Percentiles rank a stretch among this genome's conserved stretches.
Evolutionary conservation across 2,113 vertebrate genomes (phyloP).

Genomic region (Monopterus albus): DNA sequence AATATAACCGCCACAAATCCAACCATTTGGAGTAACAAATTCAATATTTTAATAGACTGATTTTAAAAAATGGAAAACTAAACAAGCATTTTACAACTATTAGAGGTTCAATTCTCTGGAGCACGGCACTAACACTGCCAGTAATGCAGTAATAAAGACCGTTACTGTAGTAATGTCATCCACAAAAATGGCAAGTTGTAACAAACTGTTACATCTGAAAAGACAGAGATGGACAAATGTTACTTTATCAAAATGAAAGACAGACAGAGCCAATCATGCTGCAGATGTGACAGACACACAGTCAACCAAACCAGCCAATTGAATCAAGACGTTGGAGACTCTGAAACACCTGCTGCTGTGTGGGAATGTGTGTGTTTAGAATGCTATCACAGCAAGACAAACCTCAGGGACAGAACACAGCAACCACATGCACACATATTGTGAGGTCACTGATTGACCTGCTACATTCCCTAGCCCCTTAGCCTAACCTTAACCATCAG

Average conservation of each 20-base stretch:
- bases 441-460: background rate
- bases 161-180: background rate
- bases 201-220: background rate
- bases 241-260: background rate
- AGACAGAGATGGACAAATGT: too few species aligned
- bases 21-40: too few species aligned
- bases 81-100: too few species aligned
- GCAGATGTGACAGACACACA: background rate
- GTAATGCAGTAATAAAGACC: background rate
- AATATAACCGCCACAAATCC: too few species aligned
- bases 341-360: slow-evolving; percentile 29
- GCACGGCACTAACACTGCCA: background rate
- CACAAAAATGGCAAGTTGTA: background rate
- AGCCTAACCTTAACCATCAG: too few species aligned
- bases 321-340: background rate
- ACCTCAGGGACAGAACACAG: slow-evolving; percentile 32
- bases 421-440: background rate
- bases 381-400: slow-evolving; percentile 33
- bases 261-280: slow-evolving; percentile 20
- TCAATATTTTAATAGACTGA: too few species aligned
- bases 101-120: background rate
- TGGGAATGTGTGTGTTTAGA: slow-evolving; percentile 28
- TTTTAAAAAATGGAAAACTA: too few species aligned
- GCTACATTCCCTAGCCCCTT: too few species aligned
- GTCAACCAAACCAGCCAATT: background rate